Percentiles rank a stretch among this genome's conserved stretches.
phyloP scores from a whole-genome alignment of 1,140 invertebrate genomes.

The Thrips palmi region DNA sequence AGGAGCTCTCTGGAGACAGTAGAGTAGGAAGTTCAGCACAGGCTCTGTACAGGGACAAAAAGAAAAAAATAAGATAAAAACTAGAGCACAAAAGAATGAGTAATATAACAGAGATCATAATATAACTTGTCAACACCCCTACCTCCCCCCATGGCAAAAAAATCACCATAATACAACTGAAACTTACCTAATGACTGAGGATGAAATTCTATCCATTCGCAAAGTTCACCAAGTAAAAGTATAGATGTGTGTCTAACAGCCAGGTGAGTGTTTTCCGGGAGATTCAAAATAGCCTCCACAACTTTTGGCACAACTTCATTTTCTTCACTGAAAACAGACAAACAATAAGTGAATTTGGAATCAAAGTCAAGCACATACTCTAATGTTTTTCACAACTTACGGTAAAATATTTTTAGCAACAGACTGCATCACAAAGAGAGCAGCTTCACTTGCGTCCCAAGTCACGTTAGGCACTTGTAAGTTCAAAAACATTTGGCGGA shows the following conservation, averaged over 20 bases:
- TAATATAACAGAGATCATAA: background rate
- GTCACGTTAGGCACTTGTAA: conserved; percentile 44
- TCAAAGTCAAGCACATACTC: conserved; percentile 1
- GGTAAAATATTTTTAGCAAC: conserved; percentile 90
- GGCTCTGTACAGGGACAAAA: conserved; percentile 33
- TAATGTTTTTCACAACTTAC: conserved; percentile 38
- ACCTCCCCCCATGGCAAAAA: conserved; percentile 1
- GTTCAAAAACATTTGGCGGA: conserved; percentile 73
- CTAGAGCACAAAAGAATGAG: conserved; percentile 2
- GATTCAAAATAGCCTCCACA: conserved; percentile 70
- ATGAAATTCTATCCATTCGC: conserved; percentile 90
- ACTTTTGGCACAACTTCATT: conserved; percentile 84
- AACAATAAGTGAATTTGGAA: too few species aligned
- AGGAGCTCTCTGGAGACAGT: conserved; percentile 49
- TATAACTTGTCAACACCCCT: background rate
- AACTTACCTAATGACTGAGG: conserved; percentile 45
- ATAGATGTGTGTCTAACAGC: conserved; percentile 80
- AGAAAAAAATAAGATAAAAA: conserved; percentile 11
- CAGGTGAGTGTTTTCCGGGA: conserved; percentile 68
- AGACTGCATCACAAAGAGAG: conserved; percentile 87
- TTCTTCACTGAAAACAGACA: conserved; percentile 52
- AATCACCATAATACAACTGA: background rate
- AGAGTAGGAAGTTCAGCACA: conserved; percentile 59
- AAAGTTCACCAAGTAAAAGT: conserved; percentile 75
- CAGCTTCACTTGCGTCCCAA: conserved; percentile 90